Conservation (phyloP, 2,888 invertebrate species). For the Unio delphinus region DNA sequence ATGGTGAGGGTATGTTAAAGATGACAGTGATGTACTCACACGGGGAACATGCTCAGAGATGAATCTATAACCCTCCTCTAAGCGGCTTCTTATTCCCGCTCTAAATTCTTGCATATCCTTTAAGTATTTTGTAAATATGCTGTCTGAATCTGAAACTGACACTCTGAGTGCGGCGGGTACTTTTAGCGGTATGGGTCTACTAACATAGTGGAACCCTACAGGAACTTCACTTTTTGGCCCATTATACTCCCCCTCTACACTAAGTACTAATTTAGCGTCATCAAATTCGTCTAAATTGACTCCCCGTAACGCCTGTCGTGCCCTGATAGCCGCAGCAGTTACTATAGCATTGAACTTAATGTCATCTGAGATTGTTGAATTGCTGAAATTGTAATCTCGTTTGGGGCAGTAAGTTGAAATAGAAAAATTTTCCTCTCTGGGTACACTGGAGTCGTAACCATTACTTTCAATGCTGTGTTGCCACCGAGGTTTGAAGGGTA, state of each 20-base stretch:
- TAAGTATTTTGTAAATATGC: slow-evolving; percentile 43
- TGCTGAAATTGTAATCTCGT: slow-evolving; percentile 23
- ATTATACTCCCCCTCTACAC: slow-evolving; percentile 58
- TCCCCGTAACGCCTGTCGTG: slow-evolving; percentile 45
- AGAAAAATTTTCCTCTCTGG: slow-evolving; percentile 25
- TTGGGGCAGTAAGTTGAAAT: slow-evolving; percentile 14
- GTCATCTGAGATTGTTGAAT: slow-evolving; percentile 31
- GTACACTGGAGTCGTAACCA: slow-evolving; percentile 27
- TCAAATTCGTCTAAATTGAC: slow-evolving; percentile 52
- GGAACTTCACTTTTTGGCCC: slow-evolving; percentile 39
- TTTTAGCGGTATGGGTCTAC: slow-evolving; percentile 55
- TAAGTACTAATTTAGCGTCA: slow-evolving; percentile 54
- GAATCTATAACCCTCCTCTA: slow-evolving; percentile 44
- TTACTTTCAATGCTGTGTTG: slow-evolving; percentile 25
- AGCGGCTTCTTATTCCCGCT: slow-evolving; percentile 38
- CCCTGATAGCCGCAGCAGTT: slow-evolving; percentile 51
- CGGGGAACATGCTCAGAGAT: slow-evolving; percentile 12
- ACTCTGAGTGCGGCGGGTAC: slow-evolving; percentile 34
- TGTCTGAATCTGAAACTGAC: slow-evolving; percentile 34
- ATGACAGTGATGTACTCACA: slow-evolving; percentile 9
- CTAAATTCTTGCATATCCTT: slow-evolving; percentile 44
- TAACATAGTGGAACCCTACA: slow-evolving; percentile 55
- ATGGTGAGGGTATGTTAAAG: slow-evolving; percentile 16
- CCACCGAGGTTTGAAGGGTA: slow-evolving; percentile 50
- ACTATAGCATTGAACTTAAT: slow-evolving; percentile 51